Base-by-base conservation (phyloP, 2,888 invertebrate species). In the Phengaris arion region DNA sequence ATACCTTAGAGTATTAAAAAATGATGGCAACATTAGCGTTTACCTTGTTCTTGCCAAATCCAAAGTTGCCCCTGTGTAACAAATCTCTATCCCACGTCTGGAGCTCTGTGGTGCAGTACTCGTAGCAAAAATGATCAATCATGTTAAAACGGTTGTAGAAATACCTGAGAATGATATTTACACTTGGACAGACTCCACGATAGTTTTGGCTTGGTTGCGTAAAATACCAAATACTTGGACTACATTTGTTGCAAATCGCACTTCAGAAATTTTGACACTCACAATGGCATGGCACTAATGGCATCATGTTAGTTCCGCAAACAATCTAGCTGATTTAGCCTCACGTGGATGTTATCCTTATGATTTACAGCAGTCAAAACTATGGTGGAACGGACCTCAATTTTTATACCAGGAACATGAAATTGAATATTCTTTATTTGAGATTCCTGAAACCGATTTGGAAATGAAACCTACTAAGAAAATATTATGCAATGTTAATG, bases 1-100 rank as follows among this genome's bases (percentile, higher is more conserved):
- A 57, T 76, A 76, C 12, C 76, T 74, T 59, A 74, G 76, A 70
- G 74, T 69, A 74, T 55, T 45, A 9, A 45, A 48, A 7, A 4
- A 51, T 22, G 59, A 76, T 72, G 45, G 64, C 54, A 54, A 10
- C n/a, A 51, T 70, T 70, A 51, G 51, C n/a, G 45, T 70, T 70
- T 51, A 51, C n/a, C 51, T 70, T 5, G 51, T 70, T 48, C 22
- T 70, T 70, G 51, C 70, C 8, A 48, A 22, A 45, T 51, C 70
- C 10, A 70, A 51, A 5, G 70, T 70, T 22, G 70, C 70, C 9
- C 70, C 70, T n/a, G 70, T 70, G 0, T 52, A 70, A 15, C 70
- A 51, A 57, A 4, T 35, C 35, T 35, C 35, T 35, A 2, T 35
- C 35, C 35, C 35, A 35, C 35, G 35, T 1, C 35, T 35, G 35